Conservation (phyloP, 2,888 invertebrate genomes). For the Hypomecis atomaria region DNA sequence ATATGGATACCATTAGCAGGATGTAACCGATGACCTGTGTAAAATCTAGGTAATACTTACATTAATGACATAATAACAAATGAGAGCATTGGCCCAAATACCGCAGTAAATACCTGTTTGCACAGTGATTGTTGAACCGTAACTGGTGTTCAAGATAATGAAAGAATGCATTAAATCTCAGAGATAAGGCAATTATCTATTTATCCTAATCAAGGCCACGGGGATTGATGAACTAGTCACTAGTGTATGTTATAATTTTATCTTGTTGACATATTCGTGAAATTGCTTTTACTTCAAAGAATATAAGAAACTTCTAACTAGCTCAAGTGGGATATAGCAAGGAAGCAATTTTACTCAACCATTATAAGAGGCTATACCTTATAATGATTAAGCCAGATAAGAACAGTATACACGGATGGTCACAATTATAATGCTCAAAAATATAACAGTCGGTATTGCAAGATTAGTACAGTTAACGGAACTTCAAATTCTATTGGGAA, state of each 20-base stretch:
- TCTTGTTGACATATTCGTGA: too few relatives aligned
- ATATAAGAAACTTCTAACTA: not conserved
- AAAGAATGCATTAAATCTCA: conserved; percentile 17
- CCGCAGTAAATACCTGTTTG: conserved; percentile 44
- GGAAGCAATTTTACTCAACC: not conserved
- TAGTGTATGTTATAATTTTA: not conserved
- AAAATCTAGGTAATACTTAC: conserved; percentile 44
- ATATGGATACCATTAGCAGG: conserved; percentile 42
- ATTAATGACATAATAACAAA: conserved; percentile 57
- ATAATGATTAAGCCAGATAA: conserved; percentile 14
- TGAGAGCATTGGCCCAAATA: conserved; percentile 59
- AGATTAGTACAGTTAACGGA: conserved; percentile 23
- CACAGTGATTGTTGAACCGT: conserved; percentile 25
- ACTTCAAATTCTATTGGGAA: conserved; percentile 26
- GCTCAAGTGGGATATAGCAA: not conserved
- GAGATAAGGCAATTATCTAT: not conserved
- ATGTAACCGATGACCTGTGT: conserved; percentile 39
- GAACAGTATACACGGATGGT: conserved; percentile 23
- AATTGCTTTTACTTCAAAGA: too few relatives aligned
- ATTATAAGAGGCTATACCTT: not conserved
- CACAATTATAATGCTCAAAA: conserved; percentile 2
- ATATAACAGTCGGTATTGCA: conserved; percentile 26
- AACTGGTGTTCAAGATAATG: conserved; percentile 19
- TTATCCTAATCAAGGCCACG: not conserved
- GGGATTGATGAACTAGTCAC: not conserved